Conservation (phyloP, 2,888 invertebrate genomes). For the Platycheirus albimanus region DNA sequence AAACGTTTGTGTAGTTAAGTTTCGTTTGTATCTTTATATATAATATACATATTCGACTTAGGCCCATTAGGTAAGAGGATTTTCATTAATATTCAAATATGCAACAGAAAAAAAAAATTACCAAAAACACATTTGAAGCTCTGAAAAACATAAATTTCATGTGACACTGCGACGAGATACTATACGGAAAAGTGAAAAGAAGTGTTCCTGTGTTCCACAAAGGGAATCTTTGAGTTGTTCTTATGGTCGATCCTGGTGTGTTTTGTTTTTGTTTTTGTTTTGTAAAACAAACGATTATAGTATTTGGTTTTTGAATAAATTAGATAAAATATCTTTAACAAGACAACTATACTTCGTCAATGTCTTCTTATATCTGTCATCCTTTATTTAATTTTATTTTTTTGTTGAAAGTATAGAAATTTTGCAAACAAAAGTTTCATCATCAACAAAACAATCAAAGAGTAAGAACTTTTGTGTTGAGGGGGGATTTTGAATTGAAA, state of each 20-base stretch:
- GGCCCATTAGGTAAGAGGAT: not conserved
- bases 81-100: conserved; percentile 7
- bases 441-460: conserved; percentile 17
- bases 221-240: too few relatives aligned
- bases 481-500: conserved; percentile 7
- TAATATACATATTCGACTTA: not conserved
- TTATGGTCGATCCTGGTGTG: too few relatives aligned
- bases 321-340: conserved; percentile 3
- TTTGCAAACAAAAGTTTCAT: conserved; percentile 20
- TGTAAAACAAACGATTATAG: too few relatives aligned
- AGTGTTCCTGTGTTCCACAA: not conserved
- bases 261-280: too few relatives aligned
- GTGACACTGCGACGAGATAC: not conserved
- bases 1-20: not conserved
- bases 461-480: conserved; percentile 19
- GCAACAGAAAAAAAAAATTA: not conserved
- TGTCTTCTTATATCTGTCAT: conserved; percentile 31
- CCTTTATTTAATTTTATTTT: too few relatives aligned
- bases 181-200: not conserved
- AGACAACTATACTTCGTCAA: conserved; percentile 22
- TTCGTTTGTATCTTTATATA: not conserved
- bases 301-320: conserved; percentile 3
- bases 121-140: not conserved
- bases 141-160: not conserved
- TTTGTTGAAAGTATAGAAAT: too few relatives aligned